Percentiles rank a stretch among this genome's conserved stretches.
Evolutionary conservation across 2,797 vertebrate genomes (phyloP).

Genomic region (Labroides dimidiatus): DNA sequence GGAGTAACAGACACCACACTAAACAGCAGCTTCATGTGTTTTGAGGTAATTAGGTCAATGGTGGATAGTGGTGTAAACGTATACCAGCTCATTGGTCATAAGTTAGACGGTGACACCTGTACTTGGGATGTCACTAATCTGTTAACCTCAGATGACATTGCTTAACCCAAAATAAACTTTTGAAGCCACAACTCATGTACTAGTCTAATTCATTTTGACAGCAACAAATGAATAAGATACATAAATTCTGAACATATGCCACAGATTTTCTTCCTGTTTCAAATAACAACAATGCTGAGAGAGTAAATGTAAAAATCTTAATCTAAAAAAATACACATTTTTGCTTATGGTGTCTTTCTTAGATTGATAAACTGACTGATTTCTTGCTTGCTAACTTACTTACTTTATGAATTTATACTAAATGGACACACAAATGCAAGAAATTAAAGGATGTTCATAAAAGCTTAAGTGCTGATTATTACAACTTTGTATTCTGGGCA

Average conservation of each 20-base stretch:
- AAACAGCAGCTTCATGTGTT: constrained; percentile 39
- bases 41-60: constrained; percentile 75
- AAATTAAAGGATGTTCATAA: too few relatives aligned
- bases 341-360: too few relatives aligned
- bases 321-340: too few relatives aligned
- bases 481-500: too few relatives aligned
- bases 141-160: constrained; percentile 23
- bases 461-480: too few relatives aligned
- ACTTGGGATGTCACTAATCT: constrained; percentile 15
- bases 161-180: constrained; percentile 17
- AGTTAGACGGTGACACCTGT: constrained; percentile 63
- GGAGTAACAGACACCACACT: constrained; percentile 21
- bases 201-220: background rate
- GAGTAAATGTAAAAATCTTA: background rate
- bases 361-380: too few relatives aligned
- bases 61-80: constrained; percentile 59
- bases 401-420: too few relatives aligned
- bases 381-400: too few relatives aligned
- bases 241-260: background rate
- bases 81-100: constrained; percentile 56
- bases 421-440: too few relatives aligned
- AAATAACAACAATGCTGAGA: background rate
- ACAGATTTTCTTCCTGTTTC: background rate
- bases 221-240: background rate
- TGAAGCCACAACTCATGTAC: background rate